Evolutionary conservation across 1,140 invertebrate genomes (phyloP).

Genomic region (Orchesella cincta): DNA sequence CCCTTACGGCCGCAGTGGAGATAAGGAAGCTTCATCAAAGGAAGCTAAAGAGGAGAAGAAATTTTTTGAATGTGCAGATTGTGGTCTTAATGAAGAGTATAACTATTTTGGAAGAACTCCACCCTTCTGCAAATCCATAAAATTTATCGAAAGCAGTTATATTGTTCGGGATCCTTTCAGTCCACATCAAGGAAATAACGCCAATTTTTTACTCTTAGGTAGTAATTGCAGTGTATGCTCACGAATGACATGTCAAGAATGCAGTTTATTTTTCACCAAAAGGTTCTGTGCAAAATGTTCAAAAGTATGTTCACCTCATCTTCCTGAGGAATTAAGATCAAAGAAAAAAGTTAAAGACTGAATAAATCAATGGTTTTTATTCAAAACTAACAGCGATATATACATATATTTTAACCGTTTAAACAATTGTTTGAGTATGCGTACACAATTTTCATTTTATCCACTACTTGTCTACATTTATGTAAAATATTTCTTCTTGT

Average conservation of each 20-base stretch:
- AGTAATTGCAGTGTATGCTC: slow-evolving; percentile 70
- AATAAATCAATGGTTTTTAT: slow-evolving; percentile 3
- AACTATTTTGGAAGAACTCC: slow-evolving; percentile 72
- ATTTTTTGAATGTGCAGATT: slow-evolving; percentile 66
- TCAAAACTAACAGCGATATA: slow-evolving; percentile 10
- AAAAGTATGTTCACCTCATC: slow-evolving; percentile 60
- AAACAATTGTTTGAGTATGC: not conserved
- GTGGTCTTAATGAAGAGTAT: slow-evolving; percentile 67
- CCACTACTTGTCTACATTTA: too few species aligned
- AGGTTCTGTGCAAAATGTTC: slow-evolving; percentile 73
- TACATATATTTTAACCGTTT: slow-evolving; percentile 23
- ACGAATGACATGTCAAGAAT: slow-evolving; percentile 71
- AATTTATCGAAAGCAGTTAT: slow-evolving; percentile 71
- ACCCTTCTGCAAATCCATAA: slow-evolving; percentile 66
- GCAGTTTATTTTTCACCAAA: slow-evolving; percentile 76
- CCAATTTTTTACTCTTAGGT: slow-evolving; percentile 73
- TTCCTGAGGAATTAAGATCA: slow-evolving; percentile 66
- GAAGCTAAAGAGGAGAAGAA: slow-evolving; percentile 50
- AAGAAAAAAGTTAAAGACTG: slow-evolving; percentile 56
- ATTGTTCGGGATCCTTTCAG: slow-evolving; percentile 82
- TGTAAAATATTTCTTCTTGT: slow-evolving; percentile 27
- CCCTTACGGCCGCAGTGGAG: too few species aligned
- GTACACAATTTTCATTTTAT: not conserved
- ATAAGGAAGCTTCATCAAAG: slow-evolving; percentile 1
- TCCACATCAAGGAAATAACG: slow-evolving; percentile 61